A percentile compares a stretch with the other conserved stretches of the same genome.
Conservation (phyloP, 53 echinoderm and acorn worm genomes). For the Astropecten irregularis region DNA sequence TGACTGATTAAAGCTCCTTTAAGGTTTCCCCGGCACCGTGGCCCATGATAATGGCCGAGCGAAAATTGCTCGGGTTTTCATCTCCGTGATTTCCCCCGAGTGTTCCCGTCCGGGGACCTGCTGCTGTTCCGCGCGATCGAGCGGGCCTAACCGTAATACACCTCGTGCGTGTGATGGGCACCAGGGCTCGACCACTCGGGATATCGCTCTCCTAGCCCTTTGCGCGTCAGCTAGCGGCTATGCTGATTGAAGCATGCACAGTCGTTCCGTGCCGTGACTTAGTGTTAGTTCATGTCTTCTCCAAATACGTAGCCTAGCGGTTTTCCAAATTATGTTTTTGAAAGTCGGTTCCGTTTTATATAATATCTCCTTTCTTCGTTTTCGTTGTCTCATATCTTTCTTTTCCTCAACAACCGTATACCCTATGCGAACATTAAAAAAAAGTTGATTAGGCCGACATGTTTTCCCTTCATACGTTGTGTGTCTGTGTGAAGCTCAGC, state of each 20-base stretch:
- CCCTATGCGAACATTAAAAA: background rate
- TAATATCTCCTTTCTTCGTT: background rate
- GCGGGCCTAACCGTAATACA: slow-evolving; percentile 17
- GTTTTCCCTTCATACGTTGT: too few species aligned
- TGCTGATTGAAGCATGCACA: background rate
- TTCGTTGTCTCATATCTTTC: background rate
- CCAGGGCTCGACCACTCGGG: too few species aligned
- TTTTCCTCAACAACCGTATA: background rate
- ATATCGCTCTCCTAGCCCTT: background rate
- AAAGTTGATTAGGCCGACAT: slow-evolving; percentile 13
- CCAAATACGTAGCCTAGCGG: background rate
- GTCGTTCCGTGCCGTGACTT: slow-evolving; percentile 28
- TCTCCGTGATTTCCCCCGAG: slow-evolving; percentile 53
- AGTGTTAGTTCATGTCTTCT: background rate
- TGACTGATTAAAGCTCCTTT: slow-evolving; percentile 57
- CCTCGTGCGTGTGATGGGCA: too few species aligned
- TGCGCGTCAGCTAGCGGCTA: slow-evolving; percentile 10
- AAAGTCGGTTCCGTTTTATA: slow-evolving; percentile 29
- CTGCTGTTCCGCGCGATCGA: slow-evolving; percentile 27
- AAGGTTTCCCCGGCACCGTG: slow-evolving; percentile 35
- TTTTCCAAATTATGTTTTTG: slow-evolving; percentile 25
- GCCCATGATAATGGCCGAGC: slow-evolving; percentile 14
- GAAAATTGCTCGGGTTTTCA: slow-evolving; percentile 35
- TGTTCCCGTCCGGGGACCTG: background rate
- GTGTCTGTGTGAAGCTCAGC: too few species aligned